phyloP scores from a whole-genome alignment of 2,797 vertebrate genomes.

The Pampus argenteus region DNA sequence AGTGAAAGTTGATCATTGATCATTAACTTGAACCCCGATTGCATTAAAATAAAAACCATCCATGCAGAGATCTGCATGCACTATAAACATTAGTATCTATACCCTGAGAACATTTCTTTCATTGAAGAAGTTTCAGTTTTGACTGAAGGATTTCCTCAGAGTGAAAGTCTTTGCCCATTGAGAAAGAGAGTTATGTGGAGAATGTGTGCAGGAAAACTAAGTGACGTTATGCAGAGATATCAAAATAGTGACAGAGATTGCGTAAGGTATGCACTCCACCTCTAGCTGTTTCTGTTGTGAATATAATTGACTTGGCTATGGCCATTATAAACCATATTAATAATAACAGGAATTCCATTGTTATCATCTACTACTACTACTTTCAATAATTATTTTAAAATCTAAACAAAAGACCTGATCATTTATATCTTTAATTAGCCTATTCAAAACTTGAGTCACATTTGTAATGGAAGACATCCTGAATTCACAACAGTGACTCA shows the following conservation, averaged over 20 bases:
- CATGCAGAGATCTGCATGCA: slow-evolving; percentile 1
- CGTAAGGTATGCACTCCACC: too few relatives aligned
- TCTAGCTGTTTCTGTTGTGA: slow-evolving; percentile 15
- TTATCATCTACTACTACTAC: neutral
- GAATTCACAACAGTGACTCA: slow-evolving; percentile 9
- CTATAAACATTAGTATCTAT: slow-evolving; percentile 17
- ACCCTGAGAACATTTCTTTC: neutral
- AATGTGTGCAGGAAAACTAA: too few relatives aligned
- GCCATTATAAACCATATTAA: slow-evolving; percentile 7
- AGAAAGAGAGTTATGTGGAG: slow-evolving; percentile 40
- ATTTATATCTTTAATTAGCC: neutral
- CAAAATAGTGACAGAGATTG: slow-evolving; percentile 7
- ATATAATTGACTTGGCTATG: slow-evolving; percentile 7
- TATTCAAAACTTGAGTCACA: neutral
- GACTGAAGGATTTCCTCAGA: slow-evolving; percentile 29
- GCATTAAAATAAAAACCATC: slow-evolving; percentile 44
- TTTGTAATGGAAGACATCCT: neutral
- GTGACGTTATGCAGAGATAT: too few relatives aligned
- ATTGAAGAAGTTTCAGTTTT: neutral
- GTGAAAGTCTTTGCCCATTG: slow-evolving; percentile 10
- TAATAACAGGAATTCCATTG: neutral
- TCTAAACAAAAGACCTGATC: neutral
- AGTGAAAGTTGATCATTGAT: slow-evolving; percentile 52
- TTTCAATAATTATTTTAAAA: neutral
- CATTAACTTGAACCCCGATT: slow-evolving; percentile 41